Percentiles rank a stretch among this genome's conserved stretches.
phyloP scores from a whole-genome alignment of 2,888 invertebrate genomes.

The Drosophila emarginata region DNA sequence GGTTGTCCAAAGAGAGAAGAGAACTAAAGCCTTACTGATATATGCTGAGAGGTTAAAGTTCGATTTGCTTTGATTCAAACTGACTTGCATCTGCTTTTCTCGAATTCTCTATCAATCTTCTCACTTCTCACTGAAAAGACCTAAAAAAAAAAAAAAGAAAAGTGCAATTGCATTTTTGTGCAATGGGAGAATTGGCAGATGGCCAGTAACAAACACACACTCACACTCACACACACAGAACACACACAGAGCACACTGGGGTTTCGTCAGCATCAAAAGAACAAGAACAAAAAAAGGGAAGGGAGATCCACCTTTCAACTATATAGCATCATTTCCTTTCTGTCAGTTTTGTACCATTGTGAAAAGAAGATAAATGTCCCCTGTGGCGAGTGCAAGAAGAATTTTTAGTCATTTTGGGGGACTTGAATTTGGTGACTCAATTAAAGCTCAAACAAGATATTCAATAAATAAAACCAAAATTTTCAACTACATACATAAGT shows the following conservation, averaged over 20 bases:
- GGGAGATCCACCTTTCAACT: neutral
- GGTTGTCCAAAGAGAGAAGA: too few relatives aligned
- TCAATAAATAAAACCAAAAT: neutral
- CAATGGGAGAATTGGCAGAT: conserved; percentile 24
- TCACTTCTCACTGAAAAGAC: neutral
- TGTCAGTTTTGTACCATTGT: neutral
- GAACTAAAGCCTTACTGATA: neutral
- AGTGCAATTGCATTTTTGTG: conserved; percentile 60
- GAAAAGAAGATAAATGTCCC: neutral
- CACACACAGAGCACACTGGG: neutral
- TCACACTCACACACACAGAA: neutral
- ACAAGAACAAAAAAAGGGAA: neutral
- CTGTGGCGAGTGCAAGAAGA: neutral
- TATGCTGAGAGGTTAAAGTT: neutral
- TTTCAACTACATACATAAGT: neutral
- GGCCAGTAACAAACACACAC: conserved; percentile 4
- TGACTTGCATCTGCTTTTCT: conserved; percentile 20
- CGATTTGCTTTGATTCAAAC: neutral
- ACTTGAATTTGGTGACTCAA: neutral
- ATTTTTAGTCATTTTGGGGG: neutral
- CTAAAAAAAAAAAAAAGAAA: neutral
- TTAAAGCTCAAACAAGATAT: neutral
- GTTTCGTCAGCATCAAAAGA: too few relatives aligned
- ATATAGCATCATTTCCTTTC: conserved; percentile 1
- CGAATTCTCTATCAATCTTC: too few relatives aligned